Conservation (phyloP, 2,888 invertebrate species). For the Clitarchus hookeri region DNA sequence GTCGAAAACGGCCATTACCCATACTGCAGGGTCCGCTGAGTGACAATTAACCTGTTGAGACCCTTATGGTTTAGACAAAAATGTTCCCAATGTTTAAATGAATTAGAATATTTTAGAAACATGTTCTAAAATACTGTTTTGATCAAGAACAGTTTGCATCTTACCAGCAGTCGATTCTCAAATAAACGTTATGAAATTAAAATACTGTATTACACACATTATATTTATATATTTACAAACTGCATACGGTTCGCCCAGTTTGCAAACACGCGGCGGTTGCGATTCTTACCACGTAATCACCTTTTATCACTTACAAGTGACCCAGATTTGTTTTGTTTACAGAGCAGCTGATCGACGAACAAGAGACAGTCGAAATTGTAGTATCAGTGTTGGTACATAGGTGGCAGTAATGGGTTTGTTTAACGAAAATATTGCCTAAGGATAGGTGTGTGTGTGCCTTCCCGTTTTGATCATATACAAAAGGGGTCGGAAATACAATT, state of each 20-base stretch:
- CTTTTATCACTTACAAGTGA: not conserved
- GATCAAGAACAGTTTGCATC: no score
- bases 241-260: not conserved
- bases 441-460: not conserved
- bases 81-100: no score
- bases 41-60: no score
- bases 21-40: no score
- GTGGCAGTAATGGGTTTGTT: slow-evolving; percentile 9
- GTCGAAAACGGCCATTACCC: no score
- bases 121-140: no score
- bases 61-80: no score
- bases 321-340: not conserved
- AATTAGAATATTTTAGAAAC: no score
- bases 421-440: not conserved
- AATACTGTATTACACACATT: not conserved
- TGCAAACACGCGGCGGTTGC: not conserved
- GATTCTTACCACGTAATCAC: not conserved
- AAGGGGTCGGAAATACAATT: not conserved
- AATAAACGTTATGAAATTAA: no score
- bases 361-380: not conserved
- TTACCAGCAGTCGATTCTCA: no score
- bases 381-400: not conserved
- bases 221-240: not conserved
- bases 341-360: not conserved
- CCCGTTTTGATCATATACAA: not conserved